phyloP scores from a whole-genome alignment of 2,797 vertebrate genomes.

The Bradypus variegatus region DNA sequence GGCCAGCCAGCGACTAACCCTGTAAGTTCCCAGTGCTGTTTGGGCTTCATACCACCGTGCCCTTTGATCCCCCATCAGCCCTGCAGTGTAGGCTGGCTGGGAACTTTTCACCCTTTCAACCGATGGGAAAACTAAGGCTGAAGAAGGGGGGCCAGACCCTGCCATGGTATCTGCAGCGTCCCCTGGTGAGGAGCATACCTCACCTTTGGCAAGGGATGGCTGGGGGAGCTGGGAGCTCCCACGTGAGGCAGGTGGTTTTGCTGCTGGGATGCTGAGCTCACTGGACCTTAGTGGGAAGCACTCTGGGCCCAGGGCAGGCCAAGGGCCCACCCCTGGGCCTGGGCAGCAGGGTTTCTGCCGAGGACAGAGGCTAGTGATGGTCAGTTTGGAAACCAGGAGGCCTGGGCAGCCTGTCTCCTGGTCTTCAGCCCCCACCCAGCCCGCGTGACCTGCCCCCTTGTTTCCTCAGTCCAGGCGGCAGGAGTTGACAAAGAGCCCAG shows the following conservation, averaged over 20 bases:
- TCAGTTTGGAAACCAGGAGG: constrained; percentile 17
- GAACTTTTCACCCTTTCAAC: background rate
- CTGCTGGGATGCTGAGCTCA: background rate
- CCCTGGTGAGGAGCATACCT: background rate
- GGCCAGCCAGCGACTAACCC: background rate
- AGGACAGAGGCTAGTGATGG: constrained; percentile 8
- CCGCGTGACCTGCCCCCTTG: background rate
- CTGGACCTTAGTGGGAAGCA: background rate
- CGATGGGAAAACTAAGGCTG: constrained; percentile 20
- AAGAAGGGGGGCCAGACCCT: background rate
- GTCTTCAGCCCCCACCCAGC: background rate
- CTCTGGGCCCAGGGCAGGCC: background rate
- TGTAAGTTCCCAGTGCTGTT: background rate
- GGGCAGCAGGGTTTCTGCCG: background rate
- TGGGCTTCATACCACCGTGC: background rate
- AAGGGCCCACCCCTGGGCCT: background rate
- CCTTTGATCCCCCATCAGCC: background rate
- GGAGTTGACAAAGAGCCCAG: background rate
- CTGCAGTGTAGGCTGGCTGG: background rate
- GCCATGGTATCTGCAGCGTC: background rate
- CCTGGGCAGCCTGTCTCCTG: background rate
- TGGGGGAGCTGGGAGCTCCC: background rate
- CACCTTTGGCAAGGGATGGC: background rate
- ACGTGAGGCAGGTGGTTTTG: background rate
- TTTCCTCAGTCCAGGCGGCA: background rate